These are phyloP conservation scores for Macrosoma leucophasiata DNA, from an alignment of 2,888 invertebrate genomes.

Conservation along the genomic window DNA sequence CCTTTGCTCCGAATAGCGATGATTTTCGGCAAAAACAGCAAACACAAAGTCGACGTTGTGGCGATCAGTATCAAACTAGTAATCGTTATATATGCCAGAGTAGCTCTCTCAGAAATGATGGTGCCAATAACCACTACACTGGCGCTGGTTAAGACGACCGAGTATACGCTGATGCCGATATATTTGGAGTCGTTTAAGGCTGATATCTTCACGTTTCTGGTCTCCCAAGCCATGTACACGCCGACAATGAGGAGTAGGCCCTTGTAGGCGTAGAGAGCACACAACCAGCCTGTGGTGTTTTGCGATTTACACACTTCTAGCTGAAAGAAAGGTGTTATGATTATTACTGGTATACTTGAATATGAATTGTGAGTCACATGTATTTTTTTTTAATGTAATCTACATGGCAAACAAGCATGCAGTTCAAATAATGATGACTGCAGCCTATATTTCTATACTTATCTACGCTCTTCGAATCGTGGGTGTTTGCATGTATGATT, in stretches of 20 bases:
- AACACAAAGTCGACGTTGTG: conserved; percentile 89
- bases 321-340: too few relatives aligned
- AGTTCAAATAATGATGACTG: too few relatives aligned
- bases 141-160: conserved; percentile 90
- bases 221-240: conserved; percentile 98
- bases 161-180: conserved; percentile 94
- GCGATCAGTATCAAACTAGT: conserved; percentile 89
- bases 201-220: conserved; percentile 92
- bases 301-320: conserved; percentile 92
- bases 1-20: conserved; percentile 81
- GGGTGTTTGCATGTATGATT: too few relatives aligned
- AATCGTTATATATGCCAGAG: conserved; percentile 87
- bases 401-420: too few relatives aligned
- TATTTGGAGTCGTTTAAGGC: conserved; percentile 95
- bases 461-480: too few relatives aligned
- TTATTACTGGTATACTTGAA: too few relatives aligned
- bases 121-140: conserved; percentile 93
- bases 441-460: too few relatives aligned
- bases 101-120: conserved; percentile 87
- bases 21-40: conserved; percentile 92
- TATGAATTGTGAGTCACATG: too few relatives aligned
- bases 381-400: too few relatives aligned
- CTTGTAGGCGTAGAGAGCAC: conserved; percentile 92
- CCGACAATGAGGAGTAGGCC: conserved; percentile 91
- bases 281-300: conserved; percentile 93